Base-by-base conservation (phyloP, 2,888 invertebrate genomes). In the Sepiola atlantica region DNA sequence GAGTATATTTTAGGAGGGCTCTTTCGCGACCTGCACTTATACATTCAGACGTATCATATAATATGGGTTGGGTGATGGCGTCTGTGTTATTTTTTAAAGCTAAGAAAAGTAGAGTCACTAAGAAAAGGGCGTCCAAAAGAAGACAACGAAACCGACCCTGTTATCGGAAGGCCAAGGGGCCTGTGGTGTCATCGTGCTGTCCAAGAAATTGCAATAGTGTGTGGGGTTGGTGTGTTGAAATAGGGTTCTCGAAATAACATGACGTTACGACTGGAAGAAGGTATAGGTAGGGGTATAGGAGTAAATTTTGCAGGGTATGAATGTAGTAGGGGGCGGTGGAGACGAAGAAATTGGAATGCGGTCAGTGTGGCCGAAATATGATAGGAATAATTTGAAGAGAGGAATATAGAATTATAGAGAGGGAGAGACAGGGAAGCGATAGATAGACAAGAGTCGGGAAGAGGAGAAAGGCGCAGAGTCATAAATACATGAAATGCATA, bases 321-420 rank as follows among this genome's bases (percentile, higher is more conserved):
- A 18, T 77, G n/a, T 77, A 32, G n/a, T n/a, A 77, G 77, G 16
- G n/a, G n/a, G 14, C n/a, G 32, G 77, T n/a, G 77, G n/a, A 32
- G 77, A n/a, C 77, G 77, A 77, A 77, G 45, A 45, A 45, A 45
- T n/a, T 77, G 77, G 77, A 77, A 77, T 77, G 77, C 77, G 77
- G 77, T 32, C 77, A 77, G 77, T n/a, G 77, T 77, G 77, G 77
- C 77, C 77, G 77, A 77, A 77, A 77, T 77, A 77, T 77, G 77
- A n/a, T 14, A 32, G 18, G n/a, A 32, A 77, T 12, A n/a, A 77
- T n/a, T 77, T 77, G 12, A 77, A 77, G 45, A 77, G 28, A 77
- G 77, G n/a, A 24, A n/a, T 1, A 77, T 21, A 10, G 77, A 77
- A 8, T 10, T 4, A 77, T 8, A 61, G 24, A 61, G 61, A 24